phyloP scores from a whole-genome alignment of 2,888 invertebrate genomes.

The Steromphala cineraria region DNA sequence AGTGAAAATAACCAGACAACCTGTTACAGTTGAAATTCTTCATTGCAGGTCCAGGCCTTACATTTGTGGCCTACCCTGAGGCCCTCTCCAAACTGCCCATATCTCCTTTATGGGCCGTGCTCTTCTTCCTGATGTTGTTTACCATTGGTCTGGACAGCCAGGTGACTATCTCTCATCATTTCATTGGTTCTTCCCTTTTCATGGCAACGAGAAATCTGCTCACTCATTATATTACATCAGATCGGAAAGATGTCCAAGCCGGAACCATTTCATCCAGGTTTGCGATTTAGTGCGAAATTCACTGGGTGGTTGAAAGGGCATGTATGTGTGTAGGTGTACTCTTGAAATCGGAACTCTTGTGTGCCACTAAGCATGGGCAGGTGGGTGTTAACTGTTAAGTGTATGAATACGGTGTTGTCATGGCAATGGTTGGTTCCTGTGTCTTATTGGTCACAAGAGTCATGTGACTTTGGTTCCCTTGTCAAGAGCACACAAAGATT shows the following conservation, averaged over 20 bases:
- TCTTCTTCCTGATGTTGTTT: conserved; percentile 74
- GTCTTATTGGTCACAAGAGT: not conserved
- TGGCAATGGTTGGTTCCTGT: not conserved
- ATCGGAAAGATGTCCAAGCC: too few species aligned
- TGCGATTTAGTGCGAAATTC: not conserved
- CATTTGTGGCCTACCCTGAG: conserved; percentile 74
- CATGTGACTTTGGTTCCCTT: conserved; percentile 4
- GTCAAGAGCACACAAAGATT: not conserved
- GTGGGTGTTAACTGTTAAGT: not conserved
- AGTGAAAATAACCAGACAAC: too few species aligned
- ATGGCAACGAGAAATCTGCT: conserved; percentile 7
- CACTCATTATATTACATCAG: not conserved
- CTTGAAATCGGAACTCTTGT: not conserved
- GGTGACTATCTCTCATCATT: conserved; percentile 49
- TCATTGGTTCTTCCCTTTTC: not conserved
- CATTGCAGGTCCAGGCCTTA: conserved; percentile 72
- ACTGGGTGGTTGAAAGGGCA: not conserved
- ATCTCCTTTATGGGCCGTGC: conserved; percentile 70
- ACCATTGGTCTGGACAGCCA: conserved; percentile 73
- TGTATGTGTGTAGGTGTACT: not conserved
- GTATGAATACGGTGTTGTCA: not conserved
- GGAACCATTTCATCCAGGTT: not conserved
- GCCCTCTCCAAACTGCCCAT: conserved; percentile 71
- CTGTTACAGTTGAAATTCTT: not conserved
- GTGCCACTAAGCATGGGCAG: not conserved